Evolutionary conservation across 2,797 vertebrate genomes (phyloP).

Genomic region (Arrhamphus sclerolepis): DNA sequence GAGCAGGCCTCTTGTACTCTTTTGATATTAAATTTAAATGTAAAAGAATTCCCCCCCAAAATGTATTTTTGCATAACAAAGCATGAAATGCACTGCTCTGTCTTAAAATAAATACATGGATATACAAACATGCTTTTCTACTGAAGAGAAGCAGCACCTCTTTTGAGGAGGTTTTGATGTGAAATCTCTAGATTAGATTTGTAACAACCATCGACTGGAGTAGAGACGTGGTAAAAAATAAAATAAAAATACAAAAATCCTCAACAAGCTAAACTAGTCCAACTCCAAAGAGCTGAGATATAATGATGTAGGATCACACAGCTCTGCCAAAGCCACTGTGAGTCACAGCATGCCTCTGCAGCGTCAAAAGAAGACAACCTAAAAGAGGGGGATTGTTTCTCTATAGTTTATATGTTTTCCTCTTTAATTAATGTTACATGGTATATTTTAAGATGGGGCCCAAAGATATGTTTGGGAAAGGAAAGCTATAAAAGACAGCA

Average conservation of each 20-base stretch:
- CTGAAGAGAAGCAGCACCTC: constrained; percentile 9
- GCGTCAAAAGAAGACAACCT: constrained; percentile 29
- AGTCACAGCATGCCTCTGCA: constrained; percentile 26
- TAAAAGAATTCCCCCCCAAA: too few species aligned
- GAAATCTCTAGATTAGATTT: constrained; percentile 40
- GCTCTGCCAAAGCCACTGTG: constrained; percentile 31
- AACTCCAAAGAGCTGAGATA: constrained; percentile 32
- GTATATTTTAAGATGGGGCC: constrained; percentile 43
- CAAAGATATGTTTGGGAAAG: not conserved
- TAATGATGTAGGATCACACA: constrained; percentile 62
- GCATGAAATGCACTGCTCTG: not conserved
- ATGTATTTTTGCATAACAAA: too few species aligned
- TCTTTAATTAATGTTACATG: constrained; percentile 61
- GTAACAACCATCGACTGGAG: constrained; percentile 28
- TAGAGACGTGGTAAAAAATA: constrained; percentile 17
- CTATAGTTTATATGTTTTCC: constrained; percentile 23
- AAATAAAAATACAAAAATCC: constrained; percentile 29
- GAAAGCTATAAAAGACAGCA: too few species aligned
- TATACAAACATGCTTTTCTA: constrained; percentile 23
- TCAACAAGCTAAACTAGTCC: constrained; percentile 28
- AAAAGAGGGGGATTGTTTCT: constrained; percentile 2
- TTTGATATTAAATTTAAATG: too few species aligned
- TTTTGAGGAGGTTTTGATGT: constrained; percentile 30
- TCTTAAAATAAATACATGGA: constrained; percentile 40
- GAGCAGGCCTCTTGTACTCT: not conserved